Conservation (phyloP, 1,140 invertebrate species). For the Pachypsylla venusta region DNA sequence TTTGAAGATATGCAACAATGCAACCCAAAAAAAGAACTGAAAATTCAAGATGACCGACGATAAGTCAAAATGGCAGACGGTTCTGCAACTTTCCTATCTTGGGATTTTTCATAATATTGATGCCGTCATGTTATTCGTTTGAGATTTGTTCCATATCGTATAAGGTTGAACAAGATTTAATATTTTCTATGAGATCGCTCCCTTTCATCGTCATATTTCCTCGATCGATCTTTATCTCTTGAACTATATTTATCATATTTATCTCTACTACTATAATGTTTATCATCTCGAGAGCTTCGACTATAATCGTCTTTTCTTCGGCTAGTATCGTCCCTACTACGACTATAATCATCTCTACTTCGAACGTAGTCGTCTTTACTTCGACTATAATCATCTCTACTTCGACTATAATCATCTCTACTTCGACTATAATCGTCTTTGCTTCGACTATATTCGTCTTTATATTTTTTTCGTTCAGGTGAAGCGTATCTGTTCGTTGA, state of each 20-base stretch:
- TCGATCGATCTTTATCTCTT: constrained; percentile 1
- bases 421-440: background rate
- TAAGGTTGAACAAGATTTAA: no score
- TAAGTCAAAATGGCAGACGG: no score
- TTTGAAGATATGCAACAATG: no score
- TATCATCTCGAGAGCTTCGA: background rate
- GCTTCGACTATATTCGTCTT: background rate
- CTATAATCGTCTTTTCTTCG: no score
- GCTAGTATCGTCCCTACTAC: constrained; percentile 11
- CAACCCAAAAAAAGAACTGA: no score
- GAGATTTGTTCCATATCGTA: no score
- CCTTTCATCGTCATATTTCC: background rate
- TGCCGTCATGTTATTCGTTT: no score
- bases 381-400: background rate
- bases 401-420: constrained; percentile 15
- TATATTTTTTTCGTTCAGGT: background rate
- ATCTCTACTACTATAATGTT: background rate
- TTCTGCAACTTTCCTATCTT: no score
- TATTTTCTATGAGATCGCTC: background rate
- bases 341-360: constrained; percentile 14
- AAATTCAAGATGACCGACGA: no score
- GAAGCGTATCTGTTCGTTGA: constrained; percentile 2
- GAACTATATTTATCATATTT: constrained; percentile 8
- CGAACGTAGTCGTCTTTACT: background rate
- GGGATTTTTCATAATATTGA: no score